These are phyloP conservation scores for Machimus atricapillus DNA, from an alignment of 2,888 invertebrate genomes.

Conservation along the genomic window DNA sequence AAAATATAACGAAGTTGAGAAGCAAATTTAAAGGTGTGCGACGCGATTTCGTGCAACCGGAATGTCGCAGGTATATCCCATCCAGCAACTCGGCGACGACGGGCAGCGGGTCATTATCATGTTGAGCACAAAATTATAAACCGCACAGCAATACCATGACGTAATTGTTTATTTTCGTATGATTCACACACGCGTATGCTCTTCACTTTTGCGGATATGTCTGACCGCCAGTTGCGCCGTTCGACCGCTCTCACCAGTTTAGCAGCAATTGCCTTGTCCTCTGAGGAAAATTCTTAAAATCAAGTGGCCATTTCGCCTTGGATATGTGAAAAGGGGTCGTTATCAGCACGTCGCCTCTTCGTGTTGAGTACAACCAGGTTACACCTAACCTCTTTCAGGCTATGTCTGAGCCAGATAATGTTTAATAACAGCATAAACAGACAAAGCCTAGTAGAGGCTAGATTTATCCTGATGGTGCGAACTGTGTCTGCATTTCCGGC, in stretches of 20 bases:
- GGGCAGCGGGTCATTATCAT: not conserved
- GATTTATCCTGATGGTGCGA: conserved; percentile 57
- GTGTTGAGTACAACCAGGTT: conserved; percentile 56
- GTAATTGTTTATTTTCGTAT: conserved; percentile 41
- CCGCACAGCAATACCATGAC: conserved; percentile 20
- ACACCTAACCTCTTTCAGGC: conserved; percentile 72
- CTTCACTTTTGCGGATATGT: not conserved
- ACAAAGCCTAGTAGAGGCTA: conserved; percentile 74
- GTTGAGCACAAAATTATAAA: conserved; percentile 23
- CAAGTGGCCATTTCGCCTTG: not conserved
- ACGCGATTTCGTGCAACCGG: not conserved
- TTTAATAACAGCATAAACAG: conserved; percentile 57
- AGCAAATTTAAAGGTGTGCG: not conserved
- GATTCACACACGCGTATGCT: conserved; percentile 23
- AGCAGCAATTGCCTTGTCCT: not conserved
- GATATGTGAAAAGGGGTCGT: not conserved
- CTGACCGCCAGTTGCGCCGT: not conserved
- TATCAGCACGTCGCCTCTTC: conserved; percentile 4
- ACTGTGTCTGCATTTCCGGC: not conserved
- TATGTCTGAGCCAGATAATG: conserved; percentile 63
- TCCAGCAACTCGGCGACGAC: not conserved
- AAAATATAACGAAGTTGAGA: not conserved
- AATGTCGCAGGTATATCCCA: not conserved
- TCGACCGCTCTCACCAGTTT: not conserved
- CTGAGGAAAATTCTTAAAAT: not conserved